These are phyloP conservation scores for Collichthys lucidus DNA, from an alignment of 2,113 vertebrate genomes.

Conservation along the genomic window DNA sequence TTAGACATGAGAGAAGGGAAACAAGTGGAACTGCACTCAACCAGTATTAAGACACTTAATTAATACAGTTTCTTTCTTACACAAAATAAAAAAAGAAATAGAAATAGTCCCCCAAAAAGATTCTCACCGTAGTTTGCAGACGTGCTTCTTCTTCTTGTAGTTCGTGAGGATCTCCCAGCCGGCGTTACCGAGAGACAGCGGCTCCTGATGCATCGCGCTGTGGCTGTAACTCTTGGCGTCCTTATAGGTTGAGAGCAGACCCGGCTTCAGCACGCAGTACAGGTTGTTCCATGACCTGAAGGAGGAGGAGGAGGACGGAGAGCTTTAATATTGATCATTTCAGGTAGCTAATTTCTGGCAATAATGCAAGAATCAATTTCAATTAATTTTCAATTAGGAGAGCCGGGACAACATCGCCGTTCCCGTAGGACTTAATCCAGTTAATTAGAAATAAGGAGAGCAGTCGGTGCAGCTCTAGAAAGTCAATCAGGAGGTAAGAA, in stretches of 20 bases:
- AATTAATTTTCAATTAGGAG: conserved; percentile 27
- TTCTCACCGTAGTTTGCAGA: conserved; percentile 92
- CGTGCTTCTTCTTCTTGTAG: conserved; percentile 98
- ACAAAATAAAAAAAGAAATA: neutral
- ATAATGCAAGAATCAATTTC: conserved; percentile 19
- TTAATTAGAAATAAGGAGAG: conserved; percentile 1
- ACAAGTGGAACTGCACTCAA: neutral
- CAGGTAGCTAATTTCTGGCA: conserved; percentile 13
- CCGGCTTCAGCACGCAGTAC: conserved; percentile 92
- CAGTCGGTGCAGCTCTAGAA: neutral
- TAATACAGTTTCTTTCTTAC: neutral
- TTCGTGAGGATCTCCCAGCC: conserved; percentile 89
- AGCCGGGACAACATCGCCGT: conserved; percentile 9
- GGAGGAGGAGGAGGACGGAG: neutral
- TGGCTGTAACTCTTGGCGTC: conserved; percentile 91
- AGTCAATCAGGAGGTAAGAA: neutral
- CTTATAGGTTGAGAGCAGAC: conserved; percentile 92
- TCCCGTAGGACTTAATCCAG: conserved; percentile 16
- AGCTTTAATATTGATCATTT: conserved; percentile 5
- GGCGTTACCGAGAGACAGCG: conserved; percentile 86
- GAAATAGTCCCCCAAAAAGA: neutral
- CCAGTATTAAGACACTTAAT: no score
- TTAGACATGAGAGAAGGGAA: neutral
- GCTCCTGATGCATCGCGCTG: conserved; percentile 90
- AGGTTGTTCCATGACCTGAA: conserved; percentile 94